A percentile compares a stretch with the other conserved stretches of the same genome.
Evolutionary conservation across 92 coral and sea anemone species (phyloP).

Genomic region (Phenganax marumi): DNA sequence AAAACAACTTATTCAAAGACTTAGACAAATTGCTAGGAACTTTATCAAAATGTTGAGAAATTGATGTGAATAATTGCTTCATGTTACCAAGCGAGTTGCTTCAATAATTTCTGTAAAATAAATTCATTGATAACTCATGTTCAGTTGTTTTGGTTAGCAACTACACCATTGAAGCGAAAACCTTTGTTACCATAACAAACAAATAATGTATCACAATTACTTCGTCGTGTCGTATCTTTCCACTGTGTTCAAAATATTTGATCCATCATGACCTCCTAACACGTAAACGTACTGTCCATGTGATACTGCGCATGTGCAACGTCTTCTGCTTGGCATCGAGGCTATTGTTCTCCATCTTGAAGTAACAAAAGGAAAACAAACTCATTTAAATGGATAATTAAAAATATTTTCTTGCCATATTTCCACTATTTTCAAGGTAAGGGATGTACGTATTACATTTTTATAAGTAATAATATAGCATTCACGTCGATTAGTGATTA

Average conservation of each 20-base stretch:
- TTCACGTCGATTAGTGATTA: no score
- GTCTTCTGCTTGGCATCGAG: constrained; percentile 92
- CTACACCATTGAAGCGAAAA: background rate
- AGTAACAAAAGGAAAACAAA: background rate
- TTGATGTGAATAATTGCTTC: no score
- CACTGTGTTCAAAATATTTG: constrained; percentile 91
- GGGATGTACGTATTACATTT: no score
- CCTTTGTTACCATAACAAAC: background rate
- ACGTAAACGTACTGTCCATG: constrained; percentile 79
- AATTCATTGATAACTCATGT: no score
- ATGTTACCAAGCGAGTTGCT: no score
- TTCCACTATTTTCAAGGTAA: no score
- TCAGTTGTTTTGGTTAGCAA: background rate
- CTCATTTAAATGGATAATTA: background rate
- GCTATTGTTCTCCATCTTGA: constrained; percentile 82
- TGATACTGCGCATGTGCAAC: constrained; percentile 91
- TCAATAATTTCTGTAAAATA: no score
- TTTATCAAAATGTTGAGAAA: no score
- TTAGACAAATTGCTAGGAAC: no score
- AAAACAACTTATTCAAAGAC: no score
- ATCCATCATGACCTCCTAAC: constrained; percentile 98
- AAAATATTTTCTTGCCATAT: no score
- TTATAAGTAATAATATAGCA: no score
- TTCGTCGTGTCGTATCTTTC: constrained; percentile 88
- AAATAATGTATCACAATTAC: constrained; percentile 47